phyloP scores from a whole-genome alignment of 2,888 invertebrate genomes.

The Orgyia antiqua region DNA sequence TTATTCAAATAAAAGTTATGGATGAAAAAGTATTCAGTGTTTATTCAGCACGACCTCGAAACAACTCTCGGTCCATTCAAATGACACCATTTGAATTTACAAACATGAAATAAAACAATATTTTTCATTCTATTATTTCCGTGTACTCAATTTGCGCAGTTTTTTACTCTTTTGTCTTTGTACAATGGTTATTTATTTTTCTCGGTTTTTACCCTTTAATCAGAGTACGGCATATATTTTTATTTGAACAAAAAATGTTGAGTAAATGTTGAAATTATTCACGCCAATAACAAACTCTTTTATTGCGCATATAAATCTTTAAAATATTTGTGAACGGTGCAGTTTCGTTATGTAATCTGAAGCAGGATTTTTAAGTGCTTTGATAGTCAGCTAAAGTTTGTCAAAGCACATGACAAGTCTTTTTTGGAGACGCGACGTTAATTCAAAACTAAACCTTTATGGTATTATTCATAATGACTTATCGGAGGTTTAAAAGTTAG shows the following conservation, averaged over 20 bases:
- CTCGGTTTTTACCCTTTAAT: slow-evolving; percentile 29
- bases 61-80: slow-evolving; percentile 1
- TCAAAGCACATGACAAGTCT: too few relatives aligned
- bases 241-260: slow-evolving; percentile 24
- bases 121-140: slow-evolving; percentile 7
- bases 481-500: too few relatives aligned
- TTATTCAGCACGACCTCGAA: neutral
- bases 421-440: too few relatives aligned
- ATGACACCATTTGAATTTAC: slow-evolving; percentile 7
- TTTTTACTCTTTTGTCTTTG: slow-evolving; percentile 20
- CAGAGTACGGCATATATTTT: slow-evolving; percentile 15
- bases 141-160: slow-evolving; percentile 19
- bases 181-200: slow-evolving; percentile 11
- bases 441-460: too few relatives aligned
- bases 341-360: too few relatives aligned
- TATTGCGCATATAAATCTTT: too few relatives aligned
- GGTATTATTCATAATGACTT: too few relatives aligned
- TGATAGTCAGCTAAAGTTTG: too few relatives aligned
- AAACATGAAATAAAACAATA: slow-evolving; percentile 3
- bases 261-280: neutral
- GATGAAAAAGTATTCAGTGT: slow-evolving; percentile 1
- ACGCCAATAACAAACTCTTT: too few relatives aligned
- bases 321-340: too few relatives aligned
- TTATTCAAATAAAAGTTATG: too few relatives aligned
- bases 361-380: too few relatives aligned